Conservation (phyloP, 2,888 invertebrate genomes). For the Morpho helenor region DNA sequence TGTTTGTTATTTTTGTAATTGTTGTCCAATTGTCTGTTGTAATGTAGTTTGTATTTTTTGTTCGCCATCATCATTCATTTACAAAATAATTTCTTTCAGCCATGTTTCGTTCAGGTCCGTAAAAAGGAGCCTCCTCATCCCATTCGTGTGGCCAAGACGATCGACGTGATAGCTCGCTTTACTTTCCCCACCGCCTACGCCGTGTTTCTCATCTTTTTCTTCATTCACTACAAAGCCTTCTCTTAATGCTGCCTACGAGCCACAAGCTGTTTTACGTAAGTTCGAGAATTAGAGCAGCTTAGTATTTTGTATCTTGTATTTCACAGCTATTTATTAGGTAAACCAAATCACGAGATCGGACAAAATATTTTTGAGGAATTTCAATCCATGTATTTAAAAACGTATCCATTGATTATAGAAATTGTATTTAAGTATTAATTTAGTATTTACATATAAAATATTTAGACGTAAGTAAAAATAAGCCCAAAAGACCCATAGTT, state of each 20-base stretch:
- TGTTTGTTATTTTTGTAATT: not conserved
- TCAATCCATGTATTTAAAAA: conserved; percentile 55
- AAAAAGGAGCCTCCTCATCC: conserved; percentile 96
- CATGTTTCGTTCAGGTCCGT: conserved; percentile 91
- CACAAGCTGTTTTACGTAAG: conserved; percentile 51
- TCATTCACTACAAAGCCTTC: conserved; percentile 95
- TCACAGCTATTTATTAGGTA: conserved; percentile 46
- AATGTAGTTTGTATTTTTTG: conserved; percentile 26
- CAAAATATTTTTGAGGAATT: conserved; percentile 46
- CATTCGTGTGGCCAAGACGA: conserved; percentile 95
- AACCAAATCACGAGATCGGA: conserved; percentile 38
- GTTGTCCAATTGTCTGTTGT: conserved; percentile 2
- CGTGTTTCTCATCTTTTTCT: conserved; percentile 96
- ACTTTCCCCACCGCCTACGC: conserved; percentile 96
- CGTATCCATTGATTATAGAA: conserved; percentile 42
- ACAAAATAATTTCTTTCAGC: conserved; percentile 79
- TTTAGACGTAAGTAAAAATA: conserved; percentile 36
- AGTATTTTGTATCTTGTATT: conserved; percentile 44
- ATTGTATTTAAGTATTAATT: conserved; percentile 34
- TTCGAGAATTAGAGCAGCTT: conserved; percentile 49
- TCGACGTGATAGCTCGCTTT: conserved; percentile 95
- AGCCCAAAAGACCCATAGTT: conserved; percentile 37
- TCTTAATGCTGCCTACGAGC: conserved; percentile 76
- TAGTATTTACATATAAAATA: conserved; percentile 26
- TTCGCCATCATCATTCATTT: conserved; percentile 63